Conservation (phyloP, 2,797 vertebrate genomes). For the Lepus oiostolus region DNA sequence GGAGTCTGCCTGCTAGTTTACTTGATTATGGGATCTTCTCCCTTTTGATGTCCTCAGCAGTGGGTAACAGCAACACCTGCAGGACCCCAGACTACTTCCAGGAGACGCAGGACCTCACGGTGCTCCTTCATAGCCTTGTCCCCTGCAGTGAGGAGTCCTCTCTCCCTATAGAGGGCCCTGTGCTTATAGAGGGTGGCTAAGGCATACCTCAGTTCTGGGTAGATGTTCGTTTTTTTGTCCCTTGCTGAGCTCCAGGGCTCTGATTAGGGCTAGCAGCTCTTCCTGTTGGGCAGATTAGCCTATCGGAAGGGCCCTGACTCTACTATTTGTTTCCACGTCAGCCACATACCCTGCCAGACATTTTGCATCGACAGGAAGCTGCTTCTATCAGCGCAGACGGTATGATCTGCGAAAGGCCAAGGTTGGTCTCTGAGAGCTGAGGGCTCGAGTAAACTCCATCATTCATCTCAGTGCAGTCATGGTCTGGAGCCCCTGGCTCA, state of each 20-base stretch:
- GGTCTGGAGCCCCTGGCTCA: not conserved
- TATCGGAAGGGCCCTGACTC: not conserved
- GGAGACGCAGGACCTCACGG: not conserved
- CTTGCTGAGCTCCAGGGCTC: not conserved
- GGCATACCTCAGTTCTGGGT: too few species aligned
- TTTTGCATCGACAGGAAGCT: not conserved
- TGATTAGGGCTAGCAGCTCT: not conserved
- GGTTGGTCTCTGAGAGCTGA: too few species aligned
- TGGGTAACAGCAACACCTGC: not conserved
- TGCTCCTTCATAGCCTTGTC: not conserved
- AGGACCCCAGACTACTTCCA: not conserved
- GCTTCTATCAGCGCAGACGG: not conserved
- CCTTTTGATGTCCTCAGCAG: not conserved
- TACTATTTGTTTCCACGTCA: not conserved
- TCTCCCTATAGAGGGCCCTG: too few species aligned
- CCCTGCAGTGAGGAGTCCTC: not conserved
- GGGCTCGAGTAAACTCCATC: not conserved
- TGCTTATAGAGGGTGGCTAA: not conserved
- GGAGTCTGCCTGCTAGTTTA: too few species aligned
- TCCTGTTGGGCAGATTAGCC: not conserved
- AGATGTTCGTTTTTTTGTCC: too few species aligned
- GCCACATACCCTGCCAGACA: too few species aligned
- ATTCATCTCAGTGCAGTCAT: not conserved
- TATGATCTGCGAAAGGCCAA: not conserved
- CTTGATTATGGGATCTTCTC: not conserved